Conservation (phyloP, 2,797 vertebrate genomes). For the Argyrosomus regius region DNA sequence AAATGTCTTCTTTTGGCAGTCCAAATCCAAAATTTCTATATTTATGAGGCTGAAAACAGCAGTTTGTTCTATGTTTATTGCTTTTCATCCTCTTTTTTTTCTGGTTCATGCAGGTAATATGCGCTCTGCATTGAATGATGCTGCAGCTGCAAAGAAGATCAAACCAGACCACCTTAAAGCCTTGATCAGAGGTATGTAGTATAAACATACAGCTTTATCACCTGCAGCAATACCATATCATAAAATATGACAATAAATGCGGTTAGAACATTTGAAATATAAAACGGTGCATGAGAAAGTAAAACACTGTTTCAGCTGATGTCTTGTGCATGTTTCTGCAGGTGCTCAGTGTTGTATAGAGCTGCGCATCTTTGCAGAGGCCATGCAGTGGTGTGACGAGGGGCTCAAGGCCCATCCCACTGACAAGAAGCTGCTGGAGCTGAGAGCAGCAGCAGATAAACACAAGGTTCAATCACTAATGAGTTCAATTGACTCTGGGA, state of each 20-base stretch:
- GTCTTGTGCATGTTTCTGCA: slow-evolving; percentile 62
- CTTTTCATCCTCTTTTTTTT: background rate
- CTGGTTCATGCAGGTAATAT: slow-evolving; percentile 90
- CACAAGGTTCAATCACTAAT: slow-evolving; percentile 84
- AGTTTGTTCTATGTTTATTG: background rate
- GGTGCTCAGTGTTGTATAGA: slow-evolving; percentile 93
- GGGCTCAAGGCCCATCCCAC: slow-evolving; percentile 87
- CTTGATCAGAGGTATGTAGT: slow-evolving; percentile 88
- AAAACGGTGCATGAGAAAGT: background rate
- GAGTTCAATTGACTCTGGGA: background rate
- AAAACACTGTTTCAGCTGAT: background rate
- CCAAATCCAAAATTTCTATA: no score
- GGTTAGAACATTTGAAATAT: background rate
- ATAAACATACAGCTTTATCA: background rate
- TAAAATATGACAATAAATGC: background rate
- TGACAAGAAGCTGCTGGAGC: slow-evolving; percentile 92
- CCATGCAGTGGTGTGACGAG: slow-evolving; percentile 93
- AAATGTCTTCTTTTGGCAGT: no score
- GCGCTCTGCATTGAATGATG: slow-evolving; percentile 93
- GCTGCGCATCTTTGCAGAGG: slow-evolving; percentile 88
- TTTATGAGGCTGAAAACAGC: background rate
- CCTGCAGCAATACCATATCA: background rate
- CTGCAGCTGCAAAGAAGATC: slow-evolving; percentile 89
- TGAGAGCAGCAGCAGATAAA: slow-evolving; percentile 90
- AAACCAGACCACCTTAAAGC: slow-evolving; percentile 95